phyloP scores from a whole-genome alignment of 2,113 vertebrate species.

The Chaetura pelagica region DNA sequence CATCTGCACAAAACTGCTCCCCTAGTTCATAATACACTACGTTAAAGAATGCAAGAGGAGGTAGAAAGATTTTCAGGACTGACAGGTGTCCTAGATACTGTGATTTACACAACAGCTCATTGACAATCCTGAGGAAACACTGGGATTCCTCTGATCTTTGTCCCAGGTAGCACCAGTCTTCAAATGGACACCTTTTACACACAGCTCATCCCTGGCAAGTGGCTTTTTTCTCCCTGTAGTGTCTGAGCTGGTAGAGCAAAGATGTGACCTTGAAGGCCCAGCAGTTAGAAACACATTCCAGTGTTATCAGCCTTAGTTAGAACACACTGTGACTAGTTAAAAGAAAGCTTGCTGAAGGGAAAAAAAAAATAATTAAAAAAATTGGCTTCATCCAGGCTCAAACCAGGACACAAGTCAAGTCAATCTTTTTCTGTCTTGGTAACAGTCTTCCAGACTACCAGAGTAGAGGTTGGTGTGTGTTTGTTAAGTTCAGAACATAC shows the following conservation, averaged over 20 bases:
- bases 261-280: too few relatives aligned
- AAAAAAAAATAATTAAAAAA: too few relatives aligned
- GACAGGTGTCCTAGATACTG: too few relatives aligned
- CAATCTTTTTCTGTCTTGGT: not conserved
- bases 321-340: too few relatives aligned
- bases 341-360: too few relatives aligned
- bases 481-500: not conserved
- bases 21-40: not conserved
- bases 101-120: not conserved
- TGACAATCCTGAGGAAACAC: not conserved
- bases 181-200: not conserved
- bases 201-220: not conserved
- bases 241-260: too few relatives aligned
- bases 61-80: not conserved
- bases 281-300: too few relatives aligned
- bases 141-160: not conserved
- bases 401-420: too few relatives aligned
- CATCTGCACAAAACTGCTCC: not conserved
- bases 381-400: too few relatives aligned
- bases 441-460: not conserved
- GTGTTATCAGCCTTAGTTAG: too few relatives aligned
- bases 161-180: not conserved
- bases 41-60: not conserved
- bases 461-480: rapidly evolving
- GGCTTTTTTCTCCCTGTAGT: too few relatives aligned